Evolutionary conservation across 2,797 vertebrate genomes (phyloP), one percentile per base, ranked within the genome.

Genomic region (Micrastur ruficollis): DNA sequence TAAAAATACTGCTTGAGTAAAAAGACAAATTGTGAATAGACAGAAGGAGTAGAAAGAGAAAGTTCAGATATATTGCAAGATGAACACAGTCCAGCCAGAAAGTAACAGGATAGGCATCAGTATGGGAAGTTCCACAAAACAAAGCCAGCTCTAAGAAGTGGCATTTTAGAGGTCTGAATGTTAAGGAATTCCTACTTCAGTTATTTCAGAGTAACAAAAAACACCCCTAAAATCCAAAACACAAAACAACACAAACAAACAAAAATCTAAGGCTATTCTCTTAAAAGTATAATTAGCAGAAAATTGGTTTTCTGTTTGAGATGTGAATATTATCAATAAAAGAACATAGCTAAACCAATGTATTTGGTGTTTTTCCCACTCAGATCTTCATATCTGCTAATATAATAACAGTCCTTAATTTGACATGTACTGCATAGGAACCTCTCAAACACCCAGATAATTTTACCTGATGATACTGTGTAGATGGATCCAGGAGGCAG

Each of bases 391-490:
- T 8, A 31, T 55, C 20, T 82, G 31, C 32, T 46, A 56, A 75
- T 22, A 50, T 4, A 55, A 71, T 50, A 18, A 50, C 15, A 44
- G 26, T 23, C 18, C 58, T 71, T 81, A 44, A 81, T 38, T 92
- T 59, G 50, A 76, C 4, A 46, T 4, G 11, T 18, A 50, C 12
- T 44, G 55, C 40, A 36, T 0, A 89, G 53, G 44, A 87, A 67
- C 11, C 8, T 31, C 53, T 59, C 31, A 58, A 49, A 76, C 22
- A 56, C 8, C 3, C 71, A 71, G 53, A 2, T 53, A 72, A 93
- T 66, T 98, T 99, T 98, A 99, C 99, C 98, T 99, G 99, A 98
- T 99, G 99, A 97, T 99, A 99, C 72, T 99, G 99, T 1, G 99
- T 99, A 78, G 99, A 98, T 42, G 99, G 99, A 98, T 99, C 99